Base-by-base conservation (phyloP, 2,797 vertebrate genomes). In the Girardinus metallicus region DNA sequence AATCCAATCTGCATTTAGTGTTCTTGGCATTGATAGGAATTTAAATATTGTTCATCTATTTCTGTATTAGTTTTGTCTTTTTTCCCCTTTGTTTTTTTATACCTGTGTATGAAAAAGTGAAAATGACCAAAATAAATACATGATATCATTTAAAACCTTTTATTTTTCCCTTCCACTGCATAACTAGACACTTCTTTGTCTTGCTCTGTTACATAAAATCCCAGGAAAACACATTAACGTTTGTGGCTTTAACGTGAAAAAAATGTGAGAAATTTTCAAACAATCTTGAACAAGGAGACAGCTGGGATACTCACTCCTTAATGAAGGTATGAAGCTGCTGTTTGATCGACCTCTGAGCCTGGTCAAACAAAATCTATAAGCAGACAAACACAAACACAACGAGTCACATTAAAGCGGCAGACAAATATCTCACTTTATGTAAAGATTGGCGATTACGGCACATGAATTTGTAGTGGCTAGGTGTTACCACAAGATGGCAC, bases 321-420 rank as follows among this genome's bases (percentile, higher is more conserved):
- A 99, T 96, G 87, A 99, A 99, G 78, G 95, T 99, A 91, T 99
- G 97, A 76, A 99, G 94, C 92, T 99, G 98, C 85, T 99, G 98
- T 85, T 98, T 96, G 86, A 99, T 98, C 0, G 98, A 99, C 77
- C 98, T 95, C 95, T 99, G 98, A 15, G 98, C 98, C 93, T 99
- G 98, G 90, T 99, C 98, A 80, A 99, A 99, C 82, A 99, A 94
- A 91, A 99, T 99, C 98, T 99, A 94, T 76, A 78, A 46, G 78
- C 18, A 43, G 31, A 86, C 36, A 77, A 9, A 80, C 39, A 47
- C 57, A 10, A 29, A 68, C 70, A 87, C 49, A 72, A 31, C 23
- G 71, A n/a, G 21, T 46, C 43, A 46, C 68, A 29, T 70, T 70
- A 43, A 7, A 70, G 66, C 66, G 43, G 66, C 39, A n/a, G 23